Percentiles rank a stretch among this genome's conserved stretches.
phyloP scores from a whole-genome alignment of 2,113 vertebrate genomes.

The Ophthalmolycus amberensis region DNA sequence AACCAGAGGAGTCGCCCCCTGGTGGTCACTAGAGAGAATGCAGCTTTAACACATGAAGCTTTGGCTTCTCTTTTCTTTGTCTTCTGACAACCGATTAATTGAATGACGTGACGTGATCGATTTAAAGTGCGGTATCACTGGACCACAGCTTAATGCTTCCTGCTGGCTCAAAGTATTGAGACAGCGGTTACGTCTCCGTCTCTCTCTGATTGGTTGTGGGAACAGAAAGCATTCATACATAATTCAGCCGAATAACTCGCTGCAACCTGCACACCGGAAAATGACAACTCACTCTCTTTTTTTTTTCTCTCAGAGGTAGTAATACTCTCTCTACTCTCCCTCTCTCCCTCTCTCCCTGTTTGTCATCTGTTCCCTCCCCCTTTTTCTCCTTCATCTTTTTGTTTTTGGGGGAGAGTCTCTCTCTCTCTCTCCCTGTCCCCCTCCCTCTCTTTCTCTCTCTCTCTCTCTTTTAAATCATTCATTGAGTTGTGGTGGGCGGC shows the following conservation, averaged over 20 bases:
- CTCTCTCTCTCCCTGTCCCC: neutral
- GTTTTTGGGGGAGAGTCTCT: neutral
- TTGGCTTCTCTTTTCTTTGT: no score
- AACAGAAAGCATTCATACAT: slow-evolving; percentile 52
- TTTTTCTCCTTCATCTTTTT: slow-evolving; percentile 30
- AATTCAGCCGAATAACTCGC: slow-evolving; percentile 47
- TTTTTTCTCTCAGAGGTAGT: no score
- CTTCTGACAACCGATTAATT: no score
- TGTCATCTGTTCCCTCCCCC: slow-evolving; percentile 19
- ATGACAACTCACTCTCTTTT: slow-evolving; percentile 23
- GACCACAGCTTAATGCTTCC: neutral
- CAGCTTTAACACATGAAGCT: no score
- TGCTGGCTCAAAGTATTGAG: neutral
- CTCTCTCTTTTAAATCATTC: slow-evolving; percentile 55
- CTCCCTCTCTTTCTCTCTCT: neutral
- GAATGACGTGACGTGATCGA: no score
- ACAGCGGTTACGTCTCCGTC: neutral
- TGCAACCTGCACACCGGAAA: slow-evolving; percentile 19
- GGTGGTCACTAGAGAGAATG: no score
- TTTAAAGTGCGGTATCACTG: no score
- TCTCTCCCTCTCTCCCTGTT: neutral
- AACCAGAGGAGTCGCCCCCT: no score
- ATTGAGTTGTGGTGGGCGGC: slow-evolving; percentile 45
- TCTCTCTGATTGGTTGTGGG: slow-evolving; percentile 23
- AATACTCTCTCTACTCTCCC: neutral